These are phyloP conservation scores for Phalanger gymnotis DNA, from an alignment of 2,797 vertebrate species.

Conservation along the genomic window DNA sequence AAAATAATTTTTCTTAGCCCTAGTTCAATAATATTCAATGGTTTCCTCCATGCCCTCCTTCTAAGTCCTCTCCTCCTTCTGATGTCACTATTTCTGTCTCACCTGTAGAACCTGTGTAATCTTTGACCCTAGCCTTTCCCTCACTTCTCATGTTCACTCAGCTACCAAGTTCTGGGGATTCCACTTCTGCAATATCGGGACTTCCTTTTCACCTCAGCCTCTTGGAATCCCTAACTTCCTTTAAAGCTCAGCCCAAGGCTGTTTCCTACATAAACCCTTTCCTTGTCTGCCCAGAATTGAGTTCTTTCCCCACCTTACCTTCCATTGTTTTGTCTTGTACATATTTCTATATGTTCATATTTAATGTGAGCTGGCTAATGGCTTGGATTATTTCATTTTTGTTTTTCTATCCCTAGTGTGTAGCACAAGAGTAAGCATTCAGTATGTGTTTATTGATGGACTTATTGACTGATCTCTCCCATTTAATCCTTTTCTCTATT, in stretches of 20 bases:
- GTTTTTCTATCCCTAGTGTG: background rate
- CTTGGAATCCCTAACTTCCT: background rate
- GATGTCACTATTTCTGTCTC: background rate
- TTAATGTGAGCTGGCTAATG: background rate
- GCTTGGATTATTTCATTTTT: background rate
- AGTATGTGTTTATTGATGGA: background rate
- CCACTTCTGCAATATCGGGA: background rate
- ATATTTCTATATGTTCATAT: background rate
- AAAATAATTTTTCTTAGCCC: background rate
- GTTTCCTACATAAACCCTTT: background rate
- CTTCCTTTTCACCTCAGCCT: background rate
- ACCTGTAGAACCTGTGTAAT: background rate
- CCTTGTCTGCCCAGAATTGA: background rate
- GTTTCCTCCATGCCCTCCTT: background rate
- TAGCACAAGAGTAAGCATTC: background rate
- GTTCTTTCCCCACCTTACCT: background rate
- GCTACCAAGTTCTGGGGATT: background rate
- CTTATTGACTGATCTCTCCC: background rate
- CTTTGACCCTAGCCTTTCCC: background rate
- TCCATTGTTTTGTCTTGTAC: background rate
- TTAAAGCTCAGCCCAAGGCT: background rate
- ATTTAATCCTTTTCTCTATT: background rate
- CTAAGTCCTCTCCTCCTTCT: background rate
- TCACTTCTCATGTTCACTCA: background rate
- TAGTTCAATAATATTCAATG: background rate